These are phyloP conservation scores for Pseudotriccus pelzelni DNA, from an alignment of 2,797 vertebrate species.

Conservation along the genomic window DNA sequence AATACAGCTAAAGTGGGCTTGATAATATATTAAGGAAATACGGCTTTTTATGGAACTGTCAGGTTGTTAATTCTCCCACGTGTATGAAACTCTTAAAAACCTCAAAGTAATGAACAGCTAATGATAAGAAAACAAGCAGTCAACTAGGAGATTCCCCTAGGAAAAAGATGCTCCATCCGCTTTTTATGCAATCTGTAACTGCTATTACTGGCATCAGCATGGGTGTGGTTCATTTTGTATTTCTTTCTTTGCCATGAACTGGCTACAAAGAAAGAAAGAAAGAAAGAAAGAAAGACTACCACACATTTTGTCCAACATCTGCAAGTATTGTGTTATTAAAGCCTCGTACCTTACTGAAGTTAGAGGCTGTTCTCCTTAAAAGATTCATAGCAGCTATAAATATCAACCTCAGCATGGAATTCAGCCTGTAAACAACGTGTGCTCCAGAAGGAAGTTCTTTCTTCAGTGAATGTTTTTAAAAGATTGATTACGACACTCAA, in stretches of 20 bases:
- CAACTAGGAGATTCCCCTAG: background rate
- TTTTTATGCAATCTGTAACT: background rate
- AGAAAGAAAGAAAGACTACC: background rate
- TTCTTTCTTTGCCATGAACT: background rate
- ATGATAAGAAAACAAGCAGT: background rate
- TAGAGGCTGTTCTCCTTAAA: background rate
- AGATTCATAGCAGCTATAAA: background rate
- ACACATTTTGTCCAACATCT: background rate
- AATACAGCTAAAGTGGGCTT: background rate
- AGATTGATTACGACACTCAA: background rate
- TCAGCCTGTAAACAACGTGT: background rate
- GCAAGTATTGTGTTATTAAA: background rate
- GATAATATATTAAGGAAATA: background rate
- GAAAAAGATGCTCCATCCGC: background rate
- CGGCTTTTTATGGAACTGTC: background rate
- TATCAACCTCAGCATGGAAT: slow-evolving; percentile 5
- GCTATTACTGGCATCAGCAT: background rate
- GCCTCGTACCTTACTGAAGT: background rate
- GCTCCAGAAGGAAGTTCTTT: background rate
- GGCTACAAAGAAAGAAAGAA: background rate
- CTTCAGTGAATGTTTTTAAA: background rate
- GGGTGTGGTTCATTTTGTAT: background rate
- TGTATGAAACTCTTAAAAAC: background rate
- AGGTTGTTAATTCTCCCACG: background rate
- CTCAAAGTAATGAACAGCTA: background rate